Evolutionary conservation across 2,113 vertebrate species (phyloP).

Genomic region (Orcinus orca): DNA sequence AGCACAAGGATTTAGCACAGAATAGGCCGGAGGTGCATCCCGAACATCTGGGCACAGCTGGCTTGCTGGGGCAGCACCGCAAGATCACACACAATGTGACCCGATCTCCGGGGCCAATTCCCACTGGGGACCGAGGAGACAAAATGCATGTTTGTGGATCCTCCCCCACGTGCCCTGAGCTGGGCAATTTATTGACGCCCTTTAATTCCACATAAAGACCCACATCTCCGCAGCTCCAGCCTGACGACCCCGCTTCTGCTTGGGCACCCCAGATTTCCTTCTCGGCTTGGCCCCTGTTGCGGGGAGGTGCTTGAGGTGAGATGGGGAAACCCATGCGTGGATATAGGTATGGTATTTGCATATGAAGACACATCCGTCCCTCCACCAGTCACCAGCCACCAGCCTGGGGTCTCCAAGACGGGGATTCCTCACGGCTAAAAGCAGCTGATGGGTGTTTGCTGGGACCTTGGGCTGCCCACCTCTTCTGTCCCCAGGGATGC

Average conservation of each 20-base stretch:
- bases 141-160: not conserved
- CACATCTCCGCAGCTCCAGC: not conserved
- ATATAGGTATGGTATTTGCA: not conserved
- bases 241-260: not conserved
- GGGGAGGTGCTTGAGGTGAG: fast-evolving
- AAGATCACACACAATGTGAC: fast-evolving
- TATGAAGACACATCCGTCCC: fast-evolving
- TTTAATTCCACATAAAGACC: not conserved
- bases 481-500: not conserved
- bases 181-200: not conserved
- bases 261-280: not conserved
- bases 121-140: fast-evolving
- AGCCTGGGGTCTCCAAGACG: fast-evolving
- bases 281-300: fast-evolving
- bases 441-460: fast-evolving
- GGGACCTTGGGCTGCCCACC: not conserved
- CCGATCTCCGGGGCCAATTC: not conserved
- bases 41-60: slow-evolving; percentile 75
- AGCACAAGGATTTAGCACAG: slow-evolving; percentile 73
- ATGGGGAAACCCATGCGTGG: not conserved
- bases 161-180: not conserved
- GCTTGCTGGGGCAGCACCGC: not conserved
- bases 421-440: not conserved
- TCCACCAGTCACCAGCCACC: fast-evolving
- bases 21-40: slow-evolving; percentile 58